Conservation (phyloP, 2,797 vertebrate species). For the Eulemur albifrons region DNA sequence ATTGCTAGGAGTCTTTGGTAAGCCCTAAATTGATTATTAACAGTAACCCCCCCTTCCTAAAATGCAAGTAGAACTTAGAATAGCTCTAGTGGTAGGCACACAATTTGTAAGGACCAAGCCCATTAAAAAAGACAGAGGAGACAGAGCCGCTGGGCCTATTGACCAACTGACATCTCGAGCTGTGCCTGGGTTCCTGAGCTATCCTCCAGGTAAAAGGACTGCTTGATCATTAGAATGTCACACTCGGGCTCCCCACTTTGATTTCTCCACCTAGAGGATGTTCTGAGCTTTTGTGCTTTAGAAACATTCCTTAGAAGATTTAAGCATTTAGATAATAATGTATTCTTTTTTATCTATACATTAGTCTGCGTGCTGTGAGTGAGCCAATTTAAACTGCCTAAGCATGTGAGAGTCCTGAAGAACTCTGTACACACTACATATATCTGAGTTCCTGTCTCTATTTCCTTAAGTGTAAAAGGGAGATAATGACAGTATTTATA, state of each 20-base stretch:
- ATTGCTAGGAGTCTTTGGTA: rapidly evolving
- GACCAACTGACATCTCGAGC: background rate
- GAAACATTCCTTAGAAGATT: background rate
- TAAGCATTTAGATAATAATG: background rate
- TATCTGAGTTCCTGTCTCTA: background rate
- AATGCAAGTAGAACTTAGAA: background rate
- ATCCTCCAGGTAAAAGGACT: rapidly evolving
- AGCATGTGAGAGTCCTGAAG: background rate
- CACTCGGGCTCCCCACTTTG: background rate
- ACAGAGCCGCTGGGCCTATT: background rate
- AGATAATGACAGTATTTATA: background rate
- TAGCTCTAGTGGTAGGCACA: background rate
- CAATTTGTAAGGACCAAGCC: rapidly evolving
- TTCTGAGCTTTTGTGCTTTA: background rate
- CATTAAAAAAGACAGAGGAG: background rate
- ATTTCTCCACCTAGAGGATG: background rate
- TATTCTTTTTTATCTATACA: background rate
- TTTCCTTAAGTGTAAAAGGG: background rate
- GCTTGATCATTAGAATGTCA: background rate
- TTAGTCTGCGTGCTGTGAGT: background rate
- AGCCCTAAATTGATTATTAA: background rate
- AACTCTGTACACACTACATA: background rate
- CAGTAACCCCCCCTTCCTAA: background rate
- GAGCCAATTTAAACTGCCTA: background rate
- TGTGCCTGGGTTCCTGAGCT: background rate